Conservation (phyloP, 2,888 invertebrate genomes). For the Amiota mariae region DNA sequence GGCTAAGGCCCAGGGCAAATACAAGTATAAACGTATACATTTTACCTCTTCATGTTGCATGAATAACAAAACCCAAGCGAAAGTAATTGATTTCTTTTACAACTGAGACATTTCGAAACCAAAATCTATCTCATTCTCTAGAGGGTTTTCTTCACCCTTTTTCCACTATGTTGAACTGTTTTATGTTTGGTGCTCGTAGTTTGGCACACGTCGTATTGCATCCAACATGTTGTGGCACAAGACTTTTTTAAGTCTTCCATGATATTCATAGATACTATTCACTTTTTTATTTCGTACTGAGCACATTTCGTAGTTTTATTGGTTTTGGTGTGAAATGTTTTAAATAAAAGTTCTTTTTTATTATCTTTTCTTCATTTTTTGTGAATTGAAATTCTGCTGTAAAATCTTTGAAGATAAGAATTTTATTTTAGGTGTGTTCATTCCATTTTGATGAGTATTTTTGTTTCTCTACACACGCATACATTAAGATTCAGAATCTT, state of each 20-base stretch:
- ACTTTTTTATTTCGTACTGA: constrained; percentile 22
- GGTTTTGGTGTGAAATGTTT: constrained; percentile 66
- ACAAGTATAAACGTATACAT: no score
- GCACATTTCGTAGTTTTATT: constrained; percentile 48
- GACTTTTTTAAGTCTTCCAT: no score
- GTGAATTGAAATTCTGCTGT: neutral
- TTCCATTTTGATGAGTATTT: neutral
- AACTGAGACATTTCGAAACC: constrained; percentile 63
- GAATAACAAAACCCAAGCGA: constrained; percentile 45
- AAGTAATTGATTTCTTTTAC: constrained; percentile 67
- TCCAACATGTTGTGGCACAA: constrained; percentile 60
- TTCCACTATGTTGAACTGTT: constrained; percentile 36
- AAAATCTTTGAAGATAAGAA: neutral
- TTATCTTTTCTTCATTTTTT: neutral
- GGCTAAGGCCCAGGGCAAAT: no score
- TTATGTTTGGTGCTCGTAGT: neutral
- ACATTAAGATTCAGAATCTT: neutral
- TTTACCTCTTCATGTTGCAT: no score
- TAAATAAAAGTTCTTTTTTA: constrained; percentile 62
- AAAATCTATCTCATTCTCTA: constrained; percentile 39
- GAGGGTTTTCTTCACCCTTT: constrained; percentile 40
- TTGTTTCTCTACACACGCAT: neutral
- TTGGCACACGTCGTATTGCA: constrained; percentile 64
- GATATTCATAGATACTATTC: no score
- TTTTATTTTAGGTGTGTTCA: neutral